Conservation (phyloP, 2,888 invertebrate genomes). For the Morpho deidamia region DNA sequence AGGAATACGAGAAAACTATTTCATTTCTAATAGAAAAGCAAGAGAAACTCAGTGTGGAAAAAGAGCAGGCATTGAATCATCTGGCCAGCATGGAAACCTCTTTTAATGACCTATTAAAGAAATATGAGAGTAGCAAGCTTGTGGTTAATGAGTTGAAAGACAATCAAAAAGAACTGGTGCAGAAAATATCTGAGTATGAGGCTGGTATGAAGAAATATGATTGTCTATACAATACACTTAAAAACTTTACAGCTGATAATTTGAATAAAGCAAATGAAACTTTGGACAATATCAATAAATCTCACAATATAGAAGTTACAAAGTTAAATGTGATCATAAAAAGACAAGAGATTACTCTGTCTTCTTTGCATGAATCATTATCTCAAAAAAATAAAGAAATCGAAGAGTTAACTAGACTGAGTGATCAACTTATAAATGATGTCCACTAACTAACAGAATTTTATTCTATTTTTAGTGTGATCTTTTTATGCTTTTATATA, state of each 20-base stretch:
- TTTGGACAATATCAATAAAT: slow-evolving; percentile 84
- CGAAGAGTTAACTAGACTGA: slow-evolving; percentile 91
- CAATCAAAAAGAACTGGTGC: slow-evolving; percentile 82
- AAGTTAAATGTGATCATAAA: slow-evolving; percentile 91
- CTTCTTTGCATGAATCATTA: slow-evolving; percentile 88
- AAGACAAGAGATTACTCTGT: slow-evolving; percentile 91
- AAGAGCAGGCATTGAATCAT: slow-evolving; percentile 79
- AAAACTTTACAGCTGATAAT: slow-evolving; percentile 90
- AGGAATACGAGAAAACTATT: slow-evolving; percentile 89
- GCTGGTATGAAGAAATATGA: slow-evolving; percentile 85
- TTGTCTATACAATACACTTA: slow-evolving; percentile 88
- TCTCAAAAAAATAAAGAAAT: slow-evolving; percentile 94
- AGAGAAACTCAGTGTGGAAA: slow-evolving; percentile 75
- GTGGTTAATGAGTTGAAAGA: slow-evolving; percentile 72
- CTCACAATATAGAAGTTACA: slow-evolving; percentile 86
- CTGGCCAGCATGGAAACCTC: slow-evolving; percentile 80
- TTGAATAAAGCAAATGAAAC: slow-evolving; percentile 86
- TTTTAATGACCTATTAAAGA: slow-evolving; percentile 80
- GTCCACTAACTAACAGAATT: slow-evolving; percentile 39
- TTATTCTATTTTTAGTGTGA: too few relatives aligned
- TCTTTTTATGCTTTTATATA: too few relatives aligned
- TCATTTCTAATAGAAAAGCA: slow-evolving; percentile 84
- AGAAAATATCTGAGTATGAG: slow-evolving; percentile 83
- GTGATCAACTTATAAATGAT: slow-evolving; percentile 92
- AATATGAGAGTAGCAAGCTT: slow-evolving; percentile 81